phyloP scores from a whole-genome alignment of 2,888 invertebrate genomes.

The Synanthedon andrenaeformis region DNA sequence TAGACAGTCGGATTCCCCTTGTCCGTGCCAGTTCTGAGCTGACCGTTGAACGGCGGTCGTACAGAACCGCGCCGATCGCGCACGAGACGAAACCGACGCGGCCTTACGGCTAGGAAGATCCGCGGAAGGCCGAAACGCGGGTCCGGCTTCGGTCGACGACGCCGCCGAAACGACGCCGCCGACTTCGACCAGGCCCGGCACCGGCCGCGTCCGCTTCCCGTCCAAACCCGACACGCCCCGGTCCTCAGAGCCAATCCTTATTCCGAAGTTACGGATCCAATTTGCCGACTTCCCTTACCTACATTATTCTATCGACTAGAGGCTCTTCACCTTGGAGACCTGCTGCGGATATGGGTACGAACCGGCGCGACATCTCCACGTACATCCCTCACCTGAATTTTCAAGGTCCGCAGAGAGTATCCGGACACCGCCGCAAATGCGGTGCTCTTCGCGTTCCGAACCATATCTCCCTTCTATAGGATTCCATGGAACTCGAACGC shows the following conservation, averaged over 20 bases:
- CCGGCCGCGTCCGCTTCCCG: not conserved
- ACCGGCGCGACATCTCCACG: not conserved
- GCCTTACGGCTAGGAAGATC: constrained; percentile 16
- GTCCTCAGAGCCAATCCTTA: constrained; percentile 1
- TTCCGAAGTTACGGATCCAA: constrained; percentile 1
- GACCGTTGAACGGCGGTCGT: constrained; percentile 54
- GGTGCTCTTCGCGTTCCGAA: not conserved
- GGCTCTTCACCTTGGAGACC: not conserved
- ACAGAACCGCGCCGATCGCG: constrained; percentile 17
- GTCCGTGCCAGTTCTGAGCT: constrained; percentile 75
- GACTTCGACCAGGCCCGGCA: not conserved
- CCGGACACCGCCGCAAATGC: not conserved
- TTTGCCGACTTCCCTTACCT: constrained; percentile 1
- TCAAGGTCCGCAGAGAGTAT: not conserved
- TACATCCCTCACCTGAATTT: not conserved
- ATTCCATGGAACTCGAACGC: not conserved
- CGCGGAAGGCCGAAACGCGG: not conserved
- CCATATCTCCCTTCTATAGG: not conserved
- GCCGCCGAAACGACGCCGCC: not conserved
- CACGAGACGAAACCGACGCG: constrained; percentile 26
- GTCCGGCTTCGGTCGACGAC: not conserved
- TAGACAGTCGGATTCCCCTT: constrained; percentile 75
- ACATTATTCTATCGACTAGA: constrained; percentile 1
- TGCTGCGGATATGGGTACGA: not conserved
- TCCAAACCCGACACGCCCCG: constrained; percentile 1